A percentile compares a stretch with the other conserved stretches of the same genome.
These are phyloP conservation scores for Drosophila cardini DNA, from an alignment of 1,140 invertebrate genomes.

Conservation along the genomic window DNA sequence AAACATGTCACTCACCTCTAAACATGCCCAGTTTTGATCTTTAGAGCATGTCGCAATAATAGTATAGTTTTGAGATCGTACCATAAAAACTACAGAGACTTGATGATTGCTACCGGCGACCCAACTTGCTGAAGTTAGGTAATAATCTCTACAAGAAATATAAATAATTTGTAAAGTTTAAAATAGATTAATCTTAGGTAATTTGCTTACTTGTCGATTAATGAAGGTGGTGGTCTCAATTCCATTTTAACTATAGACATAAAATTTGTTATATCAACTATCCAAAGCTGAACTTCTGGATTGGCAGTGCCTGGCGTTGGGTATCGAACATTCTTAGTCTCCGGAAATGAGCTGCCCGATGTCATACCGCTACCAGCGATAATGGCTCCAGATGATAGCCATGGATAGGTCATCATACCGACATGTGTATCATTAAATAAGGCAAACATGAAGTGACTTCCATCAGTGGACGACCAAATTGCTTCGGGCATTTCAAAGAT, in stretches of 20 bases:
- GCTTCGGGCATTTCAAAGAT: conserved; percentile 90
- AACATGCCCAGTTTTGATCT: conserved; percentile 91
- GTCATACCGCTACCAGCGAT: conserved; percentile 84
- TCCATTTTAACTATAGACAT: conserved; percentile 87
- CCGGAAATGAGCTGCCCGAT: conserved; percentile 87
- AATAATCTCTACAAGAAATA: conserved; percentile 90
- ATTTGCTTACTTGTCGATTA: conserved; percentile 89
- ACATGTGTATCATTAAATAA: conserved; percentile 95
- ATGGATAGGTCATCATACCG: conserved; percentile 90
- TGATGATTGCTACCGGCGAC: conserved; percentile 89
- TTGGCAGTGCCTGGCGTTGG: conserved; percentile 94
- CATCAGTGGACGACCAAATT: conserved; percentile 93
- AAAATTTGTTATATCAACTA: conserved; percentile 90
- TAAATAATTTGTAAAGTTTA: background rate
- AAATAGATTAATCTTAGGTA: background rate
- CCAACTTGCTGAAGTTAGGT: conserved; percentile 96
- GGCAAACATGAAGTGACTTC: conserved; percentile 92
- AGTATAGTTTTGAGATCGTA: conserved; percentile 94
- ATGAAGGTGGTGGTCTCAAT: conserved; percentile 89
- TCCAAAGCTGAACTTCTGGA: conserved; percentile 92
- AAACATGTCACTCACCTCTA: too few species aligned
- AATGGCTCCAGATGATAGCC: conserved; percentile 87
- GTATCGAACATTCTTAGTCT: conserved; percentile 90
- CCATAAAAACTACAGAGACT: conserved; percentile 95
- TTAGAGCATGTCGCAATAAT: conserved; percentile 91